Percentiles rank a stretch among this genome's conserved stretches.
These are phyloP conservation scores for Melierax canorus DNA, from an alignment of 2,113 vertebrate genomes.

Conservation along the genomic window DNA sequence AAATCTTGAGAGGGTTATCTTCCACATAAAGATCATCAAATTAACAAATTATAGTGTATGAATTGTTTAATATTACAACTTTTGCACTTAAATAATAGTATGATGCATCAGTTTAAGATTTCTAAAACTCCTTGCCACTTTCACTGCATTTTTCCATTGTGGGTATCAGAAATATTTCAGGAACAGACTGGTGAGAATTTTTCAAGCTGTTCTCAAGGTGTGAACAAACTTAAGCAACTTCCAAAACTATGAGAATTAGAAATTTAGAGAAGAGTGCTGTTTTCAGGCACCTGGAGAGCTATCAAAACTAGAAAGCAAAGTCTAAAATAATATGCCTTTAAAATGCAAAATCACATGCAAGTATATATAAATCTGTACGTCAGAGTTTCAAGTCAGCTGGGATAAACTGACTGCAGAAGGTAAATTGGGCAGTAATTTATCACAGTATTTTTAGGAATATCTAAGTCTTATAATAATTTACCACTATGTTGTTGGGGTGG, in stretches of 20 bases:
- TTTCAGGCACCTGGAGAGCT: neutral
- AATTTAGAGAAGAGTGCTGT: neutral
- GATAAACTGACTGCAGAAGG: neutral
- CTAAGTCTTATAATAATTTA: neutral
- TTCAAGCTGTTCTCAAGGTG: neutral
- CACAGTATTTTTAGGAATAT: neutral
- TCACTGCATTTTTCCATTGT: neutral
- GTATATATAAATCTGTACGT: neutral
- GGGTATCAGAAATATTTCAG: neutral
- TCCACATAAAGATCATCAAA: neutral
- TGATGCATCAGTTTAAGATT: neutral
- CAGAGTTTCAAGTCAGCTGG: neutral
- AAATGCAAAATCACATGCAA: neutral
- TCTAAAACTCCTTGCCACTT: neutral
- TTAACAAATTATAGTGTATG: neutral
- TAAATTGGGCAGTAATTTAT: neutral
- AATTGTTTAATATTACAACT: neutral
- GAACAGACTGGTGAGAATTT: neutral
- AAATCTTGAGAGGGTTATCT: neutral
- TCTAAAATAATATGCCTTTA: neutral
- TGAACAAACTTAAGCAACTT: neutral
- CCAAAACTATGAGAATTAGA: neutral
- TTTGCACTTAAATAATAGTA: neutral
- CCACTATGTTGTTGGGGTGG: fast-evolving
- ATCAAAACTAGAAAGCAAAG: neutral